Conservation (phyloP, 2,113 vertebrate species). For the Saccopteryx leptura region DNA sequence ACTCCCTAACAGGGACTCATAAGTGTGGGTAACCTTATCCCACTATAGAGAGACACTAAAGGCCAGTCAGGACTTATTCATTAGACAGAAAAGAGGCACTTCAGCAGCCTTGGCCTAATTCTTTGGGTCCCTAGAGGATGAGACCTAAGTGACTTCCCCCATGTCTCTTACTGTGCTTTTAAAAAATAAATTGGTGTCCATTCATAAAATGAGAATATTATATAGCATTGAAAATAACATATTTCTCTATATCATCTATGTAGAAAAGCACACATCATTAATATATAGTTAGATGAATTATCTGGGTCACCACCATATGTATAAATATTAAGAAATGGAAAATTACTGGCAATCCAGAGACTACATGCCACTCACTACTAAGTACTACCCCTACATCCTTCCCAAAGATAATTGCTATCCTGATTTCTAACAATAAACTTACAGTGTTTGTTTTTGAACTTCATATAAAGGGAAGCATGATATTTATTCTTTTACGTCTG, state of each 20-base stretch:
- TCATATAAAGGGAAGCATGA: not conserved
- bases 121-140: not conserved
- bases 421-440: slow-evolving; percentile 19
- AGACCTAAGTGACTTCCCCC: not conserved
- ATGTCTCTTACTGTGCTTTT: not conserved
- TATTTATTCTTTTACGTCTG: slow-evolving; percentile 22
- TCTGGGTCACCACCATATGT: not conserved
- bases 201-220: not conserved
- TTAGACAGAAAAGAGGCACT: not conserved
- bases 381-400: not conserved
- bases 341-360: not conserved
- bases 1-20: not conserved
- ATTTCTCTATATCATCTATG: not conserved
- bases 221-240: not conserved
- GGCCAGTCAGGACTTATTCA: not conserved
- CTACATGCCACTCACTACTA: not conserved
- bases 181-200: not conserved
- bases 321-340: slow-evolving; percentile 38
- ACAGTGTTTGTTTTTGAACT: slow-evolving; percentile 25
- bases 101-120: not conserved
- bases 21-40: not conserved
- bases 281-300: not conserved
- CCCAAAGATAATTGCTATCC: not conserved
- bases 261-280: not conserved
- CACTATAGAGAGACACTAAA: not conserved